phyloP scores from a whole-genome alignment of 2,797 vertebrate species.

The Sternarchorhynchus goeldii region DNA sequence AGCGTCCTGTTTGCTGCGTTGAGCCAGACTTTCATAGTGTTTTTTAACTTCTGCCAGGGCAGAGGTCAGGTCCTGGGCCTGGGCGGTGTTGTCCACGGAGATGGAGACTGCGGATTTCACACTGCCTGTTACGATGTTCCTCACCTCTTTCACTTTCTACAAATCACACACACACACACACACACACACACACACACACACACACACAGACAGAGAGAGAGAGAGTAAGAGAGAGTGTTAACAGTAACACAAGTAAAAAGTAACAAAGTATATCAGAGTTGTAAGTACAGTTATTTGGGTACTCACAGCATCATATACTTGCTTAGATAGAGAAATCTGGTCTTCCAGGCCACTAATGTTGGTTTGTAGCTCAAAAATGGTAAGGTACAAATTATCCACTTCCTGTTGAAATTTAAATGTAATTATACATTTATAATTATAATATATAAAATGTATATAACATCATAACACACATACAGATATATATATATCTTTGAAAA shows the following conservation, averaged over 20 bases:
- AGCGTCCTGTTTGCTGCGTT: constrained; percentile 68
- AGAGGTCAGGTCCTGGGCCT: constrained; percentile 65
- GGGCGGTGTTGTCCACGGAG: constrained; percentile 67
- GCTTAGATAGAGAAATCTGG: constrained; percentile 68
- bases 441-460: neutral
- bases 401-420: constrained; percentile 55
- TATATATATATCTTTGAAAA: neutral
- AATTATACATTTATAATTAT: no score
- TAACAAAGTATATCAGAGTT: neutral
- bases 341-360: constrained; percentile 65
- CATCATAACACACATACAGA: neutral
- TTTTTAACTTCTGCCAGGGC: constrained; percentile 65
- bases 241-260: neutral
- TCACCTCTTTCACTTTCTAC: constrained; percentile 71
- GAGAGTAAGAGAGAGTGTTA: neutral
- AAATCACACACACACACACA: constrained; percentile 10
- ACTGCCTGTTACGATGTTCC: constrained; percentile 64
- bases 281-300: neutral
- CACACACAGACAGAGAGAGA: neutral
- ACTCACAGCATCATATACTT: constrained; percentile 71
- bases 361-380: constrained; percentile 68
- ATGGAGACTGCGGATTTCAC: constrained; percentile 70
- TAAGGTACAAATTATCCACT: constrained; percentile 67
- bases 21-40: constrained; percentile 66
- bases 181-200: constrained; percentile 8